These are phyloP conservation scores for Poeciliopsis infans DNA, from an alignment of 2,797 vertebrate species.

Conservation along the genomic window DNA sequence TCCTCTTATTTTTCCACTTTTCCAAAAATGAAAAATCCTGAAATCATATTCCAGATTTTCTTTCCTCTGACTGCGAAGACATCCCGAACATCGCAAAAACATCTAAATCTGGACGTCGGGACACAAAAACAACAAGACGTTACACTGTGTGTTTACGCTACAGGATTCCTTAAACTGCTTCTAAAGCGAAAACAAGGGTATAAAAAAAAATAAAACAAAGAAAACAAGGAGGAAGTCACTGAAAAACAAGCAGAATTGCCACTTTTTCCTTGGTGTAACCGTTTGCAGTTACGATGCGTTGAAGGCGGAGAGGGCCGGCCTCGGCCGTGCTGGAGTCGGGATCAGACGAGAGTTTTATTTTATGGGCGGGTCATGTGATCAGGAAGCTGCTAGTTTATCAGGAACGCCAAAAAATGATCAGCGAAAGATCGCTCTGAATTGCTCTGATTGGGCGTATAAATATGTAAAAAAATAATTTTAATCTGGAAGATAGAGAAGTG, in stretches of 20 bases:
- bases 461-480: background rate
- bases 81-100: slow-evolving; percentile 33
- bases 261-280: slow-evolving; percentile 74
- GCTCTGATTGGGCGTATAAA: background rate
- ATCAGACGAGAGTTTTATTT: slow-evolving; percentile 5
- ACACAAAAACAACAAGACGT: slow-evolving; percentile 26
- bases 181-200: slow-evolving; percentile 47
- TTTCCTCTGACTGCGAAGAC: background rate
- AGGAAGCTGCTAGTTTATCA: background rate
- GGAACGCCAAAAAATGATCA: background rate
- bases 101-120: slow-evolving; percentile 45
- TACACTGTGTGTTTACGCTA: slow-evolving; percentile 23
- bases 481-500: background rate
- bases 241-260: slow-evolving; percentile 70
- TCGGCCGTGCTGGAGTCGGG: slow-evolving; percentile 39
- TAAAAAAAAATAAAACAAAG: slow-evolving; percentile 7
- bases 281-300: slow-evolving; percentile 29
- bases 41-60: background rate
- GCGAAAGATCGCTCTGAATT: background rate
- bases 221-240: slow-evolving; percentile 21
- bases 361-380: too few species aligned
- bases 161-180: slow-evolving; percentile 37
- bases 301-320: slow-evolving; percentile 65
- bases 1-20: background rate
- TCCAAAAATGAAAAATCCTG: background rate